Base-by-base conservation (phyloP, 2,888 invertebrate genomes). In the Thereva nobilitata region DNA sequence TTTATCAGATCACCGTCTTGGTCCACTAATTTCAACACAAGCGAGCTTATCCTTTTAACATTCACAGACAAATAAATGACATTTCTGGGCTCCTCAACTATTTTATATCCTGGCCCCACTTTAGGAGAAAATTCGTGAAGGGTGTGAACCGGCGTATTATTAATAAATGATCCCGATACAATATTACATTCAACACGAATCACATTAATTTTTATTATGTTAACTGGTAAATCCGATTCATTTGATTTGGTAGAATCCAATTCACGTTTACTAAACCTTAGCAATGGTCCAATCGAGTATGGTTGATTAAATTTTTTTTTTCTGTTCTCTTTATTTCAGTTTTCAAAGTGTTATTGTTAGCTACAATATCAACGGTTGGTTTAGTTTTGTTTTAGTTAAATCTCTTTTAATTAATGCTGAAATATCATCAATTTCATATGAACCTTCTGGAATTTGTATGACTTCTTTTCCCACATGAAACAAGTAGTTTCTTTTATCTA, bases 1-100 rank as follows among this genome's bases (percentile, higher is more conserved):
- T n/a, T n/a, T n/a, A n/a, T n/a, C n/a, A n/a, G n/a, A n/a, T n/a
- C n/a, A n/a, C n/a, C n/a, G n/a, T n/a, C n/a, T n/a, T n/a, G n/a
- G n/a, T n/a, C n/a, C n/a, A 73, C 64, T 64, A 77, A 56, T 72
- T 72, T 74, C 68, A 79, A 34, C 34, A 70, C 73, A 41, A 78
- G 67, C 53, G 74, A 67, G 63, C 69, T 69, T 69, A 77, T 75
- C 45, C 61, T 64, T 63, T 53, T 70, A 9, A 71, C 69, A 61
- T 70, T 75, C 10, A 77, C 71, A 9, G 76, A 77, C 68, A 77
- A 73, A 73, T 77, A 77, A 64, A 77, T 74, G 5, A 76, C 71
- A 72, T 75, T 75, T 64, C 61, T 67, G 6, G 77, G 77, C n/a
- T 73, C 72, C 68, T 77, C 77, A 56, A 75, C 71, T 44, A 78